These are phyloP conservation scores for Paramormyrops kingsleyae DNA, from an alignment of 2,113 vertebrate genomes.

Conservation along the genomic window DNA sequence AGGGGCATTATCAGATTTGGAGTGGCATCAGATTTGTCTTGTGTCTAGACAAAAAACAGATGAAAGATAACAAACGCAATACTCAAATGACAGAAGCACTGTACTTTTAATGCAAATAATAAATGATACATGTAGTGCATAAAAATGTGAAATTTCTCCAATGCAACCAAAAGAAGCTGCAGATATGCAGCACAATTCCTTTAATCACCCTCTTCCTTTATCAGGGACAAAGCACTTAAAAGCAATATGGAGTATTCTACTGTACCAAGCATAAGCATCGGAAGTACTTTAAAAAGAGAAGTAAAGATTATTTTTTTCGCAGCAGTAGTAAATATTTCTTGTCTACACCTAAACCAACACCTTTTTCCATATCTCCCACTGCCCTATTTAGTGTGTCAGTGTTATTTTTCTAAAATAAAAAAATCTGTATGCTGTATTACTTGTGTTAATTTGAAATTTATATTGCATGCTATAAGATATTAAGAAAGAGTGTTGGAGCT, in stretches of 20 bases:
- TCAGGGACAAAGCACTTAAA: not conserved
- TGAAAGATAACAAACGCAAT: not conserved
- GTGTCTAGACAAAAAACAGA: not conserved
- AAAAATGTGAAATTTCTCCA: not conserved
- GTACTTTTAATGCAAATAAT: not conserved
- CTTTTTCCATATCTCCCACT: not conserved
- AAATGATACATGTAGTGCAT: not conserved
- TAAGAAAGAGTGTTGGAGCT: conserved; percentile 55
- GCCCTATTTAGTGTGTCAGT: not conserved
- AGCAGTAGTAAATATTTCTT: conserved; percentile 3
- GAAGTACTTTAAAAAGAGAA: not conserved
- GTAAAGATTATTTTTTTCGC: not conserved
- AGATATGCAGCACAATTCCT: not conserved
- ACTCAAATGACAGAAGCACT: not conserved
- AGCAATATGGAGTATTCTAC: not conserved
- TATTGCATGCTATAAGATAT: not conserved
- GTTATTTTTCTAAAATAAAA: not conserved
- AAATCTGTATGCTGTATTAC: conserved; percentile 41
- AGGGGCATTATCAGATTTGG: not conserved
- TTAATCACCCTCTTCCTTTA: not conserved
- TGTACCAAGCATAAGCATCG: not conserved
- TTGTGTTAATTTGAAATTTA: not conserved
- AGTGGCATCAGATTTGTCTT: conserved; percentile 44
- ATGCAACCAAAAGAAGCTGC: not conserved
- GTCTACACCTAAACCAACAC: not conserved